phyloP scores from a whole-genome alignment of 2,888 invertebrate genomes.

The Hemicrepidius hirtus region DNA sequence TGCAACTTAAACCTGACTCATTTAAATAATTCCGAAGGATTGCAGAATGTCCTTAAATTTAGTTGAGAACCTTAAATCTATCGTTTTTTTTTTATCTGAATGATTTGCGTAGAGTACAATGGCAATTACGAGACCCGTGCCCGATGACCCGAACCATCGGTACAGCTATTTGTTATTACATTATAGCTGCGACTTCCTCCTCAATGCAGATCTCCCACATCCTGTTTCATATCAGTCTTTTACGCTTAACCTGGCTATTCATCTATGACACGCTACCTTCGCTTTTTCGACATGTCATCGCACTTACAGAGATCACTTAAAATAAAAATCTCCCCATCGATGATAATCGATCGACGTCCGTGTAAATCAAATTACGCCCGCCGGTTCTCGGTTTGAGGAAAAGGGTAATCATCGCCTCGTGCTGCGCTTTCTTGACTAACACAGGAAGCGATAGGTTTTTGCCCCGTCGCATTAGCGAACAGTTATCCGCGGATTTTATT shows the following conservation, averaged over 20 bases:
- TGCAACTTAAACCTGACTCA: no score
- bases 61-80: neutral
- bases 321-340: neutral
- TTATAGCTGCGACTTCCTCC: constrained; percentile 66
- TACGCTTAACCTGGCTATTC: constrained; percentile 32
- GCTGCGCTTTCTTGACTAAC: constrained; percentile 44
- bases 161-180: constrained; percentile 50
- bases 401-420: constrained; percentile 44
- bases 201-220: constrained; percentile 70
- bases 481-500: constrained; percentile 40
- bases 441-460: constrained; percentile 50
- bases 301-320: neutral
- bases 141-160: constrained; percentile 58
- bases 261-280: constrained; percentile 38
- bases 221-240: constrained; percentile 59
- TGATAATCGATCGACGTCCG: constrained; percentile 14
- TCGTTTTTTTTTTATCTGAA: neutral
- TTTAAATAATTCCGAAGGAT: no score
- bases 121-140: constrained; percentile 28
- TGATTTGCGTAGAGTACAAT: constrained; percentile 17
- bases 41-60: neutral
- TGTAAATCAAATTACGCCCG: constrained; percentile 40
- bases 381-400: constrained; percentile 28
- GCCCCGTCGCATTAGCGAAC: constrained; percentile 35
- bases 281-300: constrained; percentile 16